These are phyloP conservation scores for Cepaea hortensis DNA, from an alignment of 2,888 invertebrate genomes.

Conservation along the genomic window DNA sequence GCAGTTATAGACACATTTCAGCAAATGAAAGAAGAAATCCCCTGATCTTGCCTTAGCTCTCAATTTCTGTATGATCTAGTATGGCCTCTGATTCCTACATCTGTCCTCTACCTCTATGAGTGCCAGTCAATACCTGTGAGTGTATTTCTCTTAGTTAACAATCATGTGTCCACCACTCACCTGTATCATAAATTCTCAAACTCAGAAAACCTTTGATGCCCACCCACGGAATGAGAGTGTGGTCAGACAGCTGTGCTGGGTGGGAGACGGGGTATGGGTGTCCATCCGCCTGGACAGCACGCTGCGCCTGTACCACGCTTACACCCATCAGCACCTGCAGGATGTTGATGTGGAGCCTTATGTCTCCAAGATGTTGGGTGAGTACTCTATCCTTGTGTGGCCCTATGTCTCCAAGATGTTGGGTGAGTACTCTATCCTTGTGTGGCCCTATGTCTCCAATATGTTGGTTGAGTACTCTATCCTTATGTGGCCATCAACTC, in stretches of 20 bases:
- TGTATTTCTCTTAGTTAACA: neutral
- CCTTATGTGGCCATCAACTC: too few species aligned
- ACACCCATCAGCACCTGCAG: constrained; percentile 94
- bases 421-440: too few species aligned
- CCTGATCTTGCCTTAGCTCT: too few species aligned
- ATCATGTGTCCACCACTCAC: neutral
- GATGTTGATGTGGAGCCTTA: constrained; percentile 99
- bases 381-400: constrained; percentile 15
- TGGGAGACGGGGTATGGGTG: constrained; percentile 99
- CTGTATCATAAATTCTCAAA: neutral
- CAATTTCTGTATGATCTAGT: too few species aligned
- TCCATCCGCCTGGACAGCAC: constrained; percentile 98
- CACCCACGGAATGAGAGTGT: constrained; percentile 98
- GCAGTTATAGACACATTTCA: too few species aligned
- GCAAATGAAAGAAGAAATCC: too few species aligned
- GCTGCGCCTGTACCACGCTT: constrained; percentile 95
- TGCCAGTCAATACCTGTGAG: neutral
- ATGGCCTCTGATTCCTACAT: too few species aligned
- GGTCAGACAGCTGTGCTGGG: constrained; percentile 93
- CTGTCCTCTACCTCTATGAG: neutral
- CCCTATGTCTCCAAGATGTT: too few species aligned
- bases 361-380: constrained; percentile 96
- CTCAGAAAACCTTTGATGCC: constrained; percentile 89
- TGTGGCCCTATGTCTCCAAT: too few species aligned
- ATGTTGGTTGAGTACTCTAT: too few species aligned